These are phyloP conservation scores for Lampris incognitus DNA, from an alignment of 2,113 vertebrate genomes.

Conservation along the genomic window DNA sequence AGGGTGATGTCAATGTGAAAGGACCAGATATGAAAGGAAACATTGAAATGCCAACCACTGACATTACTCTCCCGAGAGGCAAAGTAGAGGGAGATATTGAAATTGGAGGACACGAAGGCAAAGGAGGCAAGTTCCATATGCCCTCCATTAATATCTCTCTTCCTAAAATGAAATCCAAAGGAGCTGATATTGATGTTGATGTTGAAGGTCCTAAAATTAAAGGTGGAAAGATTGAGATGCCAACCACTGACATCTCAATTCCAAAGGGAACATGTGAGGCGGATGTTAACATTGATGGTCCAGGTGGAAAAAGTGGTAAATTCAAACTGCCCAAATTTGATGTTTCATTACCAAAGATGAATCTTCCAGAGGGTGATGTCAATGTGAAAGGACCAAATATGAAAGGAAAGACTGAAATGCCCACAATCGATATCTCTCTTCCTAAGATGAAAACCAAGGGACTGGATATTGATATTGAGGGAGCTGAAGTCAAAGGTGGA, in stretches of 20 bases:
- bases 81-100: slow-evolving; percentile 39
- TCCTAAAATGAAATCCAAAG: slow-evolving; percentile 49
- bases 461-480: slow-evolving; percentile 11
- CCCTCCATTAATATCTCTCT: slow-evolving; percentile 62
- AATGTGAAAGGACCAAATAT: slow-evolving; percentile 6
- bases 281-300: slow-evolving; percentile 18
- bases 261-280: slow-evolving; percentile 25
- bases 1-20: slow-evolving; percentile 22
- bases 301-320: slow-evolving; percentile 22
- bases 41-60: slow-evolving; percentile 58
- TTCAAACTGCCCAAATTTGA: slow-evolving; percentile 42
- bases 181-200: slow-evolving; percentile 35
- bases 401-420: slow-evolving; percentile 47
- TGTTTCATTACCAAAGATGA: slow-evolving; percentile 51
- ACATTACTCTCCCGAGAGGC: slow-evolving; percentile 62
- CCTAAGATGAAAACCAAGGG: slow-evolving; percentile 33
- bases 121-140: slow-evolving; percentile 50
- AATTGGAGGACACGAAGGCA: slow-evolving; percentile 4
- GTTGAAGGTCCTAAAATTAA: background rate
- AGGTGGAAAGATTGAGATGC: slow-evolving; percentile 26
- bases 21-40: slow-evolving; percentile 31
- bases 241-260: slow-evolving; percentile 31
- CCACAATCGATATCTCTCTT: slow-evolving; percentile 38
- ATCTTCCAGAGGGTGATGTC: slow-evolving; percentile 30
- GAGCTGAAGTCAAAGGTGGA: slow-evolving; percentile 31